A percentile compares a stretch with the other conserved stretches of the same genome.
phyloP scores from a whole-genome alignment of 1,140 invertebrate genomes.

The Brachionus calyciflorus region DNA sequence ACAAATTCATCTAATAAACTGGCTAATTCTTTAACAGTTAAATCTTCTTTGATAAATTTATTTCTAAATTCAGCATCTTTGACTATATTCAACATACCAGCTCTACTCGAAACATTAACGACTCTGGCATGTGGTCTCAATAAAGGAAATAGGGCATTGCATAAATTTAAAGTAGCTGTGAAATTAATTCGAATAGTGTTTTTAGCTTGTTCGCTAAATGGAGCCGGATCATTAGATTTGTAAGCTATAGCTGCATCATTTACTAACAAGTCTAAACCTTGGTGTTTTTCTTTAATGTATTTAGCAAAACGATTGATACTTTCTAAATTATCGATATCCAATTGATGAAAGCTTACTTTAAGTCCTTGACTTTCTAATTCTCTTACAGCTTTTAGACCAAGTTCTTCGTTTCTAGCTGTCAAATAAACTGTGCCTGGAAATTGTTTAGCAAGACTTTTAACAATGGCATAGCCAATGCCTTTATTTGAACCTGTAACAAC shows the following conservation, averaged over 20 bases:
- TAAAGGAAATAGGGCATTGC: constrained; percentile 35
- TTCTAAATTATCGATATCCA: constrained; percentile 67
- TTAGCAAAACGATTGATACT: constrained; percentile 66
- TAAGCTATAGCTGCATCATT: constrained; percentile 81
- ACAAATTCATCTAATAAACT: constrained; percentile 31
- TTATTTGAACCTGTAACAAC: constrained; percentile 46
- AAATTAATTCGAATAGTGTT: constrained; percentile 45
- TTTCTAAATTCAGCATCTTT: neutral
- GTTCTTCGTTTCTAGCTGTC: constrained; percentile 62
- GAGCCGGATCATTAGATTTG: constrained; percentile 35
- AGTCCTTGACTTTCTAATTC: constrained; percentile 59
- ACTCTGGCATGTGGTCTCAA: constrained; percentile 44
- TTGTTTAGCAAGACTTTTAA: constrained; percentile 13
- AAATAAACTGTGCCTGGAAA: constrained; percentile 36
- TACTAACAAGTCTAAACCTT: constrained; percentile 74
- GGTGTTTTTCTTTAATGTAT: constrained; percentile 68
- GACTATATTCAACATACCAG: too few relatives aligned
- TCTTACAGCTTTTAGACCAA: constrained; percentile 65
- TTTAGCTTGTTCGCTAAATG: constrained; percentile 41
- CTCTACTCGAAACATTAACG: constrained; percentile 43
- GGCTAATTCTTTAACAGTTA: constrained; percentile 16
- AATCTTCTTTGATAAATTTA: neutral
- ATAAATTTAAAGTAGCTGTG: constrained; percentile 41
- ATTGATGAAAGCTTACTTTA: constrained; percentile 66
- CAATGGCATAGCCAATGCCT: constrained; percentile 47